Evolutionary conservation across 2,797 vertebrate genomes (phyloP), one percentile per base, ranked within the genome.

Genomic region (Danio jaintianensis): DNA sequence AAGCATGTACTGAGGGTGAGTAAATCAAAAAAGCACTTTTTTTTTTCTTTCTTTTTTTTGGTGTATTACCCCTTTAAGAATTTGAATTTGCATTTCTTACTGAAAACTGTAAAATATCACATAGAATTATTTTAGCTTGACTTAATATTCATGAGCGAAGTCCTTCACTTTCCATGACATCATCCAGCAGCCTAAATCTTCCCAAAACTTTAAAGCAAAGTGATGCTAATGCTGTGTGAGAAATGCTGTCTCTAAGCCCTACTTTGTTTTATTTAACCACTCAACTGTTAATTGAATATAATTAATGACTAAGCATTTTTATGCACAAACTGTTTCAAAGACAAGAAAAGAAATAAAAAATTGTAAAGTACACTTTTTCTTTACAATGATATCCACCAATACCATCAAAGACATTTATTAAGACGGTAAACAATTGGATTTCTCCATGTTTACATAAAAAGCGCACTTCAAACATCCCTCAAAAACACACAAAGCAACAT

Each of bases 401-500:
- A 20, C 55, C 36, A 42, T 11, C 4, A 70, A 4, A 42, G 36
- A 70, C 50, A 40, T 70, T 52, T 38, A 12, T 38, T 15, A 55
- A 42, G 9, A 42, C 20, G n/a, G n/a, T 13, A 55, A 55, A 73
- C 71, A 36, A 20, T 48, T 1, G 0, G 29, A 10, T 47, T 61
- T 36, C 11, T 9, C 9, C 3, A 29, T 45, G 15, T 45, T 73
- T 36, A 59, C 55, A 47, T 29, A 0, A 64, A 52, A 16, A 29
- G 67, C 6, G 0, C 6, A 59, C 70, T 58, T 48, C 0, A 64
- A 52, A 13, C 50, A 77, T 6, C 0, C 40, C 38, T 69, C 15
- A 52, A 79, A 12, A 78, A 50, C 18, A 58, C 7, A 59, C 11
- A 42, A 78, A 70, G 74, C 18, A 78, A 52, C 43, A 48, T 42